Conservation (phyloP, 2,888 invertebrate genomes). For the Lasioglossum figueresi region DNA sequence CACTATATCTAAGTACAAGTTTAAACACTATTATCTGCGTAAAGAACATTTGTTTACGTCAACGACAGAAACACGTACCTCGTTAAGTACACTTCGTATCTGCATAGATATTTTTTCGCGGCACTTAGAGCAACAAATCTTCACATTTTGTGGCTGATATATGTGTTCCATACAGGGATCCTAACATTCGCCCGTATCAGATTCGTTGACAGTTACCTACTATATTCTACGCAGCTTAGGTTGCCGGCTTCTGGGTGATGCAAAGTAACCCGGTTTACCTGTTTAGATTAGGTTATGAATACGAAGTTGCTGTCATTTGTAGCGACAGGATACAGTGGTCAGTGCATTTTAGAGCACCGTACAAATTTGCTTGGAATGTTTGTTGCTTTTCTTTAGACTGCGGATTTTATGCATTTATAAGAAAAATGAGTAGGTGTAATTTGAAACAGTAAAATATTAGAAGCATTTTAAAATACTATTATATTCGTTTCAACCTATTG, state of each 20-base stretch:
- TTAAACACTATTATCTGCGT: slow-evolving; percentile 55
- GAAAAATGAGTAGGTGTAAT: too few relatives aligned
- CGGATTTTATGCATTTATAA: too few relatives aligned
- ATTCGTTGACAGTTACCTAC: background rate
- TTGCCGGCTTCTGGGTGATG: background rate
- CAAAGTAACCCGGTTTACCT: background rate
- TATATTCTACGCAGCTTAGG: background rate
- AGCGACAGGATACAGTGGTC: background rate
- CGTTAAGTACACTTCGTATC: slow-evolving; percentile 53
- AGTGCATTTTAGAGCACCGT: too few relatives aligned
- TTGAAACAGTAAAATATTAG: too few relatives aligned
- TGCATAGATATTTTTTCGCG: slow-evolving; percentile 15
- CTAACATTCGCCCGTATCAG: background rate
- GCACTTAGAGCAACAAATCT: slow-evolving; percentile 34
- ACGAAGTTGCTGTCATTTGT: background rate
- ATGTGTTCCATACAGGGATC: background rate
- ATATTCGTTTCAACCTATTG: too few relatives aligned
- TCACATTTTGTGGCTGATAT: slow-evolving; percentile 39
- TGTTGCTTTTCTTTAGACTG: too few relatives aligned
- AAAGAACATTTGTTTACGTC: slow-evolving; percentile 54
- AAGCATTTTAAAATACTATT: too few relatives aligned
- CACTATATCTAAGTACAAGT: slow-evolving; percentile 56
- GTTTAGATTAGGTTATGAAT: background rate
- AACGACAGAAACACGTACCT: slow-evolving; percentile 60
- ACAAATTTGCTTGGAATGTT: too few relatives aligned